phyloP scores from a whole-genome alignment of 2,113 vertebrate genomes.

The Neolamprologus devosi region DNA sequence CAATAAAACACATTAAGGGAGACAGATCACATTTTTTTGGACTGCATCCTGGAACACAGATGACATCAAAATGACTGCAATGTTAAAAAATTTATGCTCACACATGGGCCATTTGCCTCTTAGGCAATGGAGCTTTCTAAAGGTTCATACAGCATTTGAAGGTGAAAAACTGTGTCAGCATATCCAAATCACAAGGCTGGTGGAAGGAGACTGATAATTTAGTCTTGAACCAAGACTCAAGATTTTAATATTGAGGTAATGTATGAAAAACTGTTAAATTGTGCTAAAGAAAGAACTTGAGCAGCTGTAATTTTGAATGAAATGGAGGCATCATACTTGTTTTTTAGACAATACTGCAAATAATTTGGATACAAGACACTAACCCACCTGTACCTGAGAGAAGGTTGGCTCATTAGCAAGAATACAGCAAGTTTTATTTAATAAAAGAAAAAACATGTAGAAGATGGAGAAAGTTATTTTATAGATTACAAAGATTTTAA shows the following conservation, averaged over 20 bases:
- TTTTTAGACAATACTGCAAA: background rate
- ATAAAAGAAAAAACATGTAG: background rate
- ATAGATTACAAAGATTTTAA: background rate
- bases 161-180: background rate
- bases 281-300: background rate
- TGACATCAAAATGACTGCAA: background rate
- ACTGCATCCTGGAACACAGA: background rate
- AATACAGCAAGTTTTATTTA: background rate
- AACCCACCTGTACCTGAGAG: no score
- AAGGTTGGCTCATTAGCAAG: background rate
- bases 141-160: background rate
- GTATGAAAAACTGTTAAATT: background rate
- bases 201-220: background rate
- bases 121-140: background rate
- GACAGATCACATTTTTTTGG: background rate
- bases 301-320: background rate
- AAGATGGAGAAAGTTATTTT: background rate
- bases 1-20: background rate
- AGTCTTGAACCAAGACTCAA: background rate
- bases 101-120: background rate
- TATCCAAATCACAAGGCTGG: background rate
- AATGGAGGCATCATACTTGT: fast-evolving
- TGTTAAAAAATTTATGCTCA: background rate
- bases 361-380: background rate
- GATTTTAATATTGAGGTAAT: background rate